Conservation (phyloP, 1,140 invertebrate genomes). For the Aphelenchoides avenae region DNA sequence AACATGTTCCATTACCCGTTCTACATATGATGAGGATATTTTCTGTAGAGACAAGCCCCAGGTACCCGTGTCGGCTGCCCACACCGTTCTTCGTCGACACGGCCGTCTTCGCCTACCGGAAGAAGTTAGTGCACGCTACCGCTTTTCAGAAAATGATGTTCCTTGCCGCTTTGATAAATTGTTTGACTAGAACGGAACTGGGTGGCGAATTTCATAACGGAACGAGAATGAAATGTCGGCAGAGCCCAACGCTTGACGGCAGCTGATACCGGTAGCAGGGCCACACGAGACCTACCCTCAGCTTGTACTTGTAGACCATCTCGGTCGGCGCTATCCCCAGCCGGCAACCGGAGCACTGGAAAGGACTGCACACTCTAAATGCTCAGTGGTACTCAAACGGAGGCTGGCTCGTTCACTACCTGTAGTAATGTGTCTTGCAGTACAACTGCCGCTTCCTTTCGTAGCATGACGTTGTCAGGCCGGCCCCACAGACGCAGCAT, state of each 20-base stretch:
- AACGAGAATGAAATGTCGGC: too few relatives aligned
- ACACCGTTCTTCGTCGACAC: too few relatives aligned
- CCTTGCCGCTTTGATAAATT: background rate
- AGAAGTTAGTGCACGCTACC: too few relatives aligned
- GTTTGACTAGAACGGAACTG: background rate
- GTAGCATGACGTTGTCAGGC: slow-evolving; percentile 90
- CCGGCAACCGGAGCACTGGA: slow-evolving; percentile 80
- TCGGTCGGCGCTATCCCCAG: slow-evolving; percentile 92
- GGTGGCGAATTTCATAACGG: too few relatives aligned
- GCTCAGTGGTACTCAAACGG: background rate
- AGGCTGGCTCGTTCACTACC: slow-evolving; percentile 66
- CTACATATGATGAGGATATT: background rate
- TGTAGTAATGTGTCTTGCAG: slow-evolving; percentile 95
- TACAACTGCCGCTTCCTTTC: slow-evolving; percentile 90
- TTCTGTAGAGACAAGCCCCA: too few relatives aligned
- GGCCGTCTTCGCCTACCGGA: too few relatives aligned
- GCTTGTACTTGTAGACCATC: slow-evolving; percentile 76
- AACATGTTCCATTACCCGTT: background rate
- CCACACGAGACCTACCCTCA: background rate
- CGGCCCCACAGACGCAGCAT: slow-evolving; percentile 84
- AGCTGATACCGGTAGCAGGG: background rate
- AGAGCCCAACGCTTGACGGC: background rate
- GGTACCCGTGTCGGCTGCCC: too few relatives aligned
- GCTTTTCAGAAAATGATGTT: too few relatives aligned
- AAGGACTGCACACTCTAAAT: slow-evolving; percentile 7